Evolutionary conservation across 2,888 invertebrate genomes (phyloP).

Genomic region (Orchesellides sinensis): DNA sequence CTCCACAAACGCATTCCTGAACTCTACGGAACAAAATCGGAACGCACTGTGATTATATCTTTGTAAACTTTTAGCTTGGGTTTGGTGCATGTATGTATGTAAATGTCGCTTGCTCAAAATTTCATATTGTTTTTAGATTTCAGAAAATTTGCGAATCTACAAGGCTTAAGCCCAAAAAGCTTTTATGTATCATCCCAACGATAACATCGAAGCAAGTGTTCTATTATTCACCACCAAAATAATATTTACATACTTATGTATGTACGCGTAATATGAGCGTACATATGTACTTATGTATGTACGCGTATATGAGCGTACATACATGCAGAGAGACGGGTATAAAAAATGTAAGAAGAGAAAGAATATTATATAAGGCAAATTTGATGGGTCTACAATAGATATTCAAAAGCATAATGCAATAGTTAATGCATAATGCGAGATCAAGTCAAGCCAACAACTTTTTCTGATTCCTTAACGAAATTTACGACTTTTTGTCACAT

Average conservation of each 20-base stretch:
- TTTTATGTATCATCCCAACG: too few species aligned
- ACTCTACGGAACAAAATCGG: background rate
- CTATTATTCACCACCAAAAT: too few species aligned
- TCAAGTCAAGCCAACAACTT: background rate
- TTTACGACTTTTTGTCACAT: constrained; percentile 45
- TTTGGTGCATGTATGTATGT: too few species aligned
- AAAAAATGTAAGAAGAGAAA: background rate
- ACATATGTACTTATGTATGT: background rate
- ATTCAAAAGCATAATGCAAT: background rate
- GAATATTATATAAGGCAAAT: background rate
- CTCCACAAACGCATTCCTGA: background rate
- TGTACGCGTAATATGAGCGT: background rate
- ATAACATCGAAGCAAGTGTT: too few species aligned
- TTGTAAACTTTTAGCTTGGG: too few species aligned
- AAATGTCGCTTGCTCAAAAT: too few species aligned
- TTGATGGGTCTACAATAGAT: background rate
- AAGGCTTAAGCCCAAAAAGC: background rate
- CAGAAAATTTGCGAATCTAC: background rate
- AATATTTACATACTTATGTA: too few species aligned
- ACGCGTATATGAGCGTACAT: background rate
- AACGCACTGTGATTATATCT: too few species aligned
- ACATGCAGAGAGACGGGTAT: background rate
- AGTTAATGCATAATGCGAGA: background rate
- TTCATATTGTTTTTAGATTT: background rate
- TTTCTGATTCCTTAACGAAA: constrained; percentile 9